Evolutionary conservation across 2,797 vertebrate species (phyloP).

Genomic region (Buphagus erythrorhynchus): DNA sequence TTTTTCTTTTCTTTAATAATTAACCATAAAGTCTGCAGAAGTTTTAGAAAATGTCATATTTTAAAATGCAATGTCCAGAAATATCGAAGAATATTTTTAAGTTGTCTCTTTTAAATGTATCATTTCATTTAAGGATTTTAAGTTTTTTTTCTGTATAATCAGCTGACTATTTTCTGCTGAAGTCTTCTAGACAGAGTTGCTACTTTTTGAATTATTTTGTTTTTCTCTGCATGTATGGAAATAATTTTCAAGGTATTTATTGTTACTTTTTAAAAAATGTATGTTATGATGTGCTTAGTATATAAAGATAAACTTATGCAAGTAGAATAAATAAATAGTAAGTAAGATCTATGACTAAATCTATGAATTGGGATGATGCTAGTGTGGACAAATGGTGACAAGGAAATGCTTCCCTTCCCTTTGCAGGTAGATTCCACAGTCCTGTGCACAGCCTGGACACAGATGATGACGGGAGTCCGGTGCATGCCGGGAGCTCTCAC

Average conservation of each 20-base stretch:
- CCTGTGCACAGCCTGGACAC: slow-evolving; percentile 48
- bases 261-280: background rate
- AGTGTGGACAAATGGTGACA: background rate
- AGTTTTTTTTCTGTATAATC: background rate
- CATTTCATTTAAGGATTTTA: background rate
- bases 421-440: slow-evolving; percentile 54
- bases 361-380: background rate
- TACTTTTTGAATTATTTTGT: background rate
- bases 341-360: background rate
- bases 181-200: background rate
- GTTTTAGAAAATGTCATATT: background rate
- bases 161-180: background rate
- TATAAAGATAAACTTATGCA: background rate
- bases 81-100: background rate
- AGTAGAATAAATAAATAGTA: background rate
- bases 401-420: background rate
- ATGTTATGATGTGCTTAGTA: background rate
- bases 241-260: background rate
- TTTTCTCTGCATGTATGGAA: background rate
- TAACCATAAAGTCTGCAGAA: background rate
- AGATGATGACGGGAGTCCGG: slow-evolving; percentile 61
- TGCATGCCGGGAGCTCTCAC: slow-evolving; percentile 59
- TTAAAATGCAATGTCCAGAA: background rate
- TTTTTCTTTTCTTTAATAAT: background rate
- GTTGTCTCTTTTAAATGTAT: background rate